These are phyloP conservation scores for Odontomyia ornata DNA, from an alignment of 2,888 invertebrate species.

Conservation along the genomic window DNA sequence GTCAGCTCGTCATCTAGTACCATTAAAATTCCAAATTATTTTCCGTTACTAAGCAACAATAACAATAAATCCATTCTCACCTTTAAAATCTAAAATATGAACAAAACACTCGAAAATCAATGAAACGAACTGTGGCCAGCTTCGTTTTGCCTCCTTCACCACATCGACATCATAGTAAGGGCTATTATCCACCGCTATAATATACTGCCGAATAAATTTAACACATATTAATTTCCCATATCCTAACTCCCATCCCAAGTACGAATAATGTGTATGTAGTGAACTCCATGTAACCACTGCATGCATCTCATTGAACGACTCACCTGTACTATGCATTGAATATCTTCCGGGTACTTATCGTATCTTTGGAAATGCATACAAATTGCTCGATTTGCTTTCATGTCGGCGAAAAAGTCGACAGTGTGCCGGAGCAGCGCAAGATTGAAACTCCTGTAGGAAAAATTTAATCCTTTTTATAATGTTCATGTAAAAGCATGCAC, in stretches of 20 bases:
- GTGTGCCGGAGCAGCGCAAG: constrained; percentile 44
- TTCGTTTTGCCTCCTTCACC: constrained; percentile 23
- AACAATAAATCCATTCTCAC: background rate
- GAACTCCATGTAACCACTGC: background rate
- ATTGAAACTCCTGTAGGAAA: constrained; percentile 41
- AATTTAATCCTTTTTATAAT: background rate
- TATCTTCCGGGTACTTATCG: constrained; percentile 41
- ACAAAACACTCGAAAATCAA: constrained; percentile 26
- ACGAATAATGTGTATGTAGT: background rate
- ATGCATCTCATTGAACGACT: background rate
- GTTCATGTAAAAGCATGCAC: background rate
- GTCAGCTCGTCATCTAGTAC: background rate
- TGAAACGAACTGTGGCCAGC: constrained; percentile 21
- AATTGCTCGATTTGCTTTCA: constrained; percentile 43
- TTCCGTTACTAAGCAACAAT: background rate
- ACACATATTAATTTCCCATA: constrained; percentile 30
- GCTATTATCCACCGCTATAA: constrained; percentile 27
- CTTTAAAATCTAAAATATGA: constrained; percentile 17
- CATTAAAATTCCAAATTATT: background rate
- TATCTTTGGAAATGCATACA: constrained; percentile 44
- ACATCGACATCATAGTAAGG: constrained; percentile 30
- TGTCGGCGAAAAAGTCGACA: constrained; percentile 49
- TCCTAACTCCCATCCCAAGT: background rate
- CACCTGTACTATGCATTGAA: constrained; percentile 35
- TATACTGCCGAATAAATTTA: constrained; percentile 26